These are phyloP conservation scores for Tympanoctomys barrerae DNA, from an alignment of 2,797 vertebrate species.

Conservation along the genomic window DNA sequence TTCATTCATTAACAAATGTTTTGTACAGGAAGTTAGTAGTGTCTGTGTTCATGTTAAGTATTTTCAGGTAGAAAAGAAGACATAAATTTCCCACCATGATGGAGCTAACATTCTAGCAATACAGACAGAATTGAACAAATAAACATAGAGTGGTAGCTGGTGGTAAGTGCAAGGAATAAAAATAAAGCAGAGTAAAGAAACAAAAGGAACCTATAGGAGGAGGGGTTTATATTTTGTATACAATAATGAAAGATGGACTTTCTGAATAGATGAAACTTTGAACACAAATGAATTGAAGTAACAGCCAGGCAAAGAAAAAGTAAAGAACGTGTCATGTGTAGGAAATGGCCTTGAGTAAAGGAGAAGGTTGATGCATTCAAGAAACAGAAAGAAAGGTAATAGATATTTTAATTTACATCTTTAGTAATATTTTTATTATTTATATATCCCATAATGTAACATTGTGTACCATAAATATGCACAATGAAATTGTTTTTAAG, in stretches of 20 bases:
- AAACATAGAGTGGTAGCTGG: conserved; percentile 12
- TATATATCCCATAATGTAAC: background rate
- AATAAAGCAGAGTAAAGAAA: conserved; percentile 24
- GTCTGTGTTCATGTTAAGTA: conserved; percentile 3
- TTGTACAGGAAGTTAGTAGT: background rate
- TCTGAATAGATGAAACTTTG: background rate
- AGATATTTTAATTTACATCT: background rate
- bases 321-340: background rate
- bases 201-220: background rate
- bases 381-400: background rate
- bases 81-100: background rate
- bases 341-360: background rate
- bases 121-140: conserved; percentile 45
- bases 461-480: background rate
- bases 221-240: background rate
- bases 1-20: conserved; percentile 29
- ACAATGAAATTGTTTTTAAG: background rate
- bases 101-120: background rate
- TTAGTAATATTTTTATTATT: background rate
- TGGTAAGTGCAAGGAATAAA: background rate
- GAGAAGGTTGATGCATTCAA: background rate
- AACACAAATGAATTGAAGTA: conserved; percentile 39
- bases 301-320: background rate
- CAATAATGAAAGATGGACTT: background rate
- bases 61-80: background rate